Percentiles rank a stretch among this genome's conserved stretches.
phyloP scores from a whole-genome alignment of 35 echinoderm and acorn worm genomes.

The Apostichopus parvimensis region DNA sequence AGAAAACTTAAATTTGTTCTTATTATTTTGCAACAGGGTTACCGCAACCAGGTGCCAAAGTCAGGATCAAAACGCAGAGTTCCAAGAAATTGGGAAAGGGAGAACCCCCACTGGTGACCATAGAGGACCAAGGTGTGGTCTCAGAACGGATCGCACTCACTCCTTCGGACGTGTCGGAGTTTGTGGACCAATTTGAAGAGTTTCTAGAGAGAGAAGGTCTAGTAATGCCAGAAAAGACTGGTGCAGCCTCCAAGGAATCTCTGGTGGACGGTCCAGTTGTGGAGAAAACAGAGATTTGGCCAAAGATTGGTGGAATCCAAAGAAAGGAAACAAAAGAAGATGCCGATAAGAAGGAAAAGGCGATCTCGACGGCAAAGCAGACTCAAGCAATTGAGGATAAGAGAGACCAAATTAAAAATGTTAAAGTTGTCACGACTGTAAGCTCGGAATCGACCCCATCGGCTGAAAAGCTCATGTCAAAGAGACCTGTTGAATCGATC shows the following conservation, averaged over 20 bases:
- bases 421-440: too few species aligned
- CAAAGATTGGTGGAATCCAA: not conserved
- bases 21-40: not conserved
- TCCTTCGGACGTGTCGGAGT: constrained; percentile 65
- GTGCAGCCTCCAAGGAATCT: not conserved
- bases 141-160: constrained; percentile 62
- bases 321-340: too few species aligned
- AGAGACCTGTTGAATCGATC: too few species aligned
- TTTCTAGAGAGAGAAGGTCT: constrained; percentile 93
- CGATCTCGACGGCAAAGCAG: too few species aligned
- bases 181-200: constrained; percentile 95
- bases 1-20: too few species aligned
- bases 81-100: not conserved
- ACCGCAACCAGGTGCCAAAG: not conserved
- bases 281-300: not conserved
- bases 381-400: too few species aligned
- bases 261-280: not conserved
- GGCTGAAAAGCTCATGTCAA: too few species aligned
- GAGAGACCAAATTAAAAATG: too few species aligned
- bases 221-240: not conserved
- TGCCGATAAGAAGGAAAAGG: too few species aligned
- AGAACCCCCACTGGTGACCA: constrained; percentile 50
- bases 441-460: too few species aligned
- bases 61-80: not conserved
- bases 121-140: constrained; percentile 71